Evolutionary conservation across 2,113 vertebrate genomes (phyloP).

Genomic region (Gambusia affinis): DNA sequence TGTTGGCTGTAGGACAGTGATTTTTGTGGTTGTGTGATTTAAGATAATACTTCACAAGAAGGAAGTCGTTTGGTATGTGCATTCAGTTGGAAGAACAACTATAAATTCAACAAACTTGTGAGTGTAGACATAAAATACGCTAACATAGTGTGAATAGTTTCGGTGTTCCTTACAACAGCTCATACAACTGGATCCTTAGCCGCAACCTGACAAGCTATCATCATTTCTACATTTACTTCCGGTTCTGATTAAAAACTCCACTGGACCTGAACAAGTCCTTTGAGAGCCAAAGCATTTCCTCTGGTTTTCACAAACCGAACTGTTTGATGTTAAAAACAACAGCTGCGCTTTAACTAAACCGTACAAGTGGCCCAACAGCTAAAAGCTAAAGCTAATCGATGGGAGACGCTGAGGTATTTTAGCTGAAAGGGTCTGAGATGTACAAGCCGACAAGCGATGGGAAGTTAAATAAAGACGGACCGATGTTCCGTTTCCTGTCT

Average conservation of each 20-base stretch:
- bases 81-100: neutral
- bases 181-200: neutral
- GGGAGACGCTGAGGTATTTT: constrained; percentile 18
- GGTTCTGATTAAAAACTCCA: too few species aligned
- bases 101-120: neutral
- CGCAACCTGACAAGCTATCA: neutral
- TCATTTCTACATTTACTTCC: neutral
- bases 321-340: neutral
- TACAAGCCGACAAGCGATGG: constrained; percentile 41
- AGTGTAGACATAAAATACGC: neutral
- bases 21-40: too few species aligned
- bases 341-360: constrained; percentile 33
- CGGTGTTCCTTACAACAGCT: neutral
- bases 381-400: constrained; percentile 9
- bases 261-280: neutral
- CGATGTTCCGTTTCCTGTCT: constrained; percentile 14
- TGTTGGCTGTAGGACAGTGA: too few species aligned
- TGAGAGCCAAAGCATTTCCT: neutral
- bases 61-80: too few species aligned
- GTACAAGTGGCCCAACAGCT: constrained; percentile 28
- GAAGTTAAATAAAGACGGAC: constrained; percentile 43
- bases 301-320: neutral
- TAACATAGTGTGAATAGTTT: neutral
- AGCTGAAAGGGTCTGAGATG: constrained; percentile 33
- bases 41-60: too few species aligned